Evolutionary conservation across 2,888 invertebrate species (phyloP), one percentile per base, ranked within the genome.

Genomic region (Taenaris catops): DNA sequence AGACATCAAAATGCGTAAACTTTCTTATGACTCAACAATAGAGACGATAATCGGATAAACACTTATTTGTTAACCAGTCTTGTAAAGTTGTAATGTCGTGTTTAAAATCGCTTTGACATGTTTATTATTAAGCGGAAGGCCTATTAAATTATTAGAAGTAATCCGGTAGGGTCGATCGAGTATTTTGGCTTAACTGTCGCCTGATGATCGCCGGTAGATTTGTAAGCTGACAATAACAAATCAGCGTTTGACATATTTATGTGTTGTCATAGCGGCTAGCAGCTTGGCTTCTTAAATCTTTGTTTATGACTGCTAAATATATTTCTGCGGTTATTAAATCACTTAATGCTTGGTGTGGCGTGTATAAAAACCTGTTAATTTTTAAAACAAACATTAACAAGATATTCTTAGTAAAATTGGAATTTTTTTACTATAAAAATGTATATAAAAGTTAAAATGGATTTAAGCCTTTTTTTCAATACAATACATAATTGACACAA

Each of bases 111-210:
- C 62, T 55, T 61, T 76, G 84, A 81, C 83, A 81, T 81, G 78
- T 81, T 83, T 84, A 83, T 83, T 83, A 78, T 81, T 71, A 71
- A 71, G 61, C 58, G 67, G 78, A 75, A 75, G 71, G 66, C 70
- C 80, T 80, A 80, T 84, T 83, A 81, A 81, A 81, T 81, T 76
- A 76, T 80, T 74, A 64, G 68, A 63, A 65, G 63, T 81, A 81
- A 81, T 79, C 79, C 73, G 58, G 58, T 52, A 63, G 60, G 58
- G 69, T 70, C 61, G 68, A 72, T 63, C 64, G 55, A 70, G 71
- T 71, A 73, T 75, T 79, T 72, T 72, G 71, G 73, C 69, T 63
- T 61, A 63, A 60, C 67, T 63, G 70, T 63, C 62, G 55, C 51
- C 49, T 51, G 57, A 63, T 61, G 61, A 65, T 66, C 33, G 26